Evolutionary conservation across 1,140 invertebrate genomes (phyloP).

Genomic region (Probaryconus sp.): DNA sequence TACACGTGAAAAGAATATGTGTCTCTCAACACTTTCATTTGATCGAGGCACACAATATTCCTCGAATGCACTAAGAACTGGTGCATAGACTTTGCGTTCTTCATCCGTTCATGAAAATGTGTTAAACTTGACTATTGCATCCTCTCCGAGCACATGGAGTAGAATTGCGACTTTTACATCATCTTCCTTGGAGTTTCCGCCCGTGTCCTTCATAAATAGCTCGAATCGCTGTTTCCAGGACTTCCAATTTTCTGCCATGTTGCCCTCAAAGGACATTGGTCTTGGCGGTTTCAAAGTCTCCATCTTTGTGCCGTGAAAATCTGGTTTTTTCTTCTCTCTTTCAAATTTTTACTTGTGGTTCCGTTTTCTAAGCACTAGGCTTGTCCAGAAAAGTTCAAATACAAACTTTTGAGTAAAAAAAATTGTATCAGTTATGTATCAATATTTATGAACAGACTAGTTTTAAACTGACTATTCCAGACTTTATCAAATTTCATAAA

Average conservation of each 20-base stretch:
- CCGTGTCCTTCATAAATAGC: conserved; percentile 55
- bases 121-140: conserved; percentile 64
- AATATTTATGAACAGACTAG: too few relatives aligned
- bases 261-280: conserved; percentile 39
- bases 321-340: too few relatives aligned
- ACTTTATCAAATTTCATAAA: too few relatives aligned
- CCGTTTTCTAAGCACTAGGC: too few relatives aligned
- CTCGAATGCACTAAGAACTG: conserved; percentile 60
- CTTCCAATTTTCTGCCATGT: conserved; percentile 60
- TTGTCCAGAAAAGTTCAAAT: too few relatives aligned
- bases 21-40: conserved; percentile 62
- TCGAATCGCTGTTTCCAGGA: conserved; percentile 57
- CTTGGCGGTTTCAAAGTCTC: conserved; percentile 11
- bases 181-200: conserved; percentile 52
- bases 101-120: conserved; percentile 59
- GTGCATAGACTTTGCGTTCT: conserved; percentile 44
- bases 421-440: too few relatives aligned
- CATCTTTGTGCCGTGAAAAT: too few relatives aligned
- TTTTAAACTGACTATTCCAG: too few relatives aligned
- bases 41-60: conserved; percentile 62
- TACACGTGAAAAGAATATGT: conserved; percentile 15
- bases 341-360: neutral
- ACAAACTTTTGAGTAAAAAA: too few relatives aligned
- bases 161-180: conserved; percentile 63
- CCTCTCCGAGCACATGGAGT: conserved; percentile 63